Percentiles rank a stretch among this genome's conserved stretches.
Conservation (phyloP, 2,113 vertebrate genomes). For the Otis tarda region DNA sequence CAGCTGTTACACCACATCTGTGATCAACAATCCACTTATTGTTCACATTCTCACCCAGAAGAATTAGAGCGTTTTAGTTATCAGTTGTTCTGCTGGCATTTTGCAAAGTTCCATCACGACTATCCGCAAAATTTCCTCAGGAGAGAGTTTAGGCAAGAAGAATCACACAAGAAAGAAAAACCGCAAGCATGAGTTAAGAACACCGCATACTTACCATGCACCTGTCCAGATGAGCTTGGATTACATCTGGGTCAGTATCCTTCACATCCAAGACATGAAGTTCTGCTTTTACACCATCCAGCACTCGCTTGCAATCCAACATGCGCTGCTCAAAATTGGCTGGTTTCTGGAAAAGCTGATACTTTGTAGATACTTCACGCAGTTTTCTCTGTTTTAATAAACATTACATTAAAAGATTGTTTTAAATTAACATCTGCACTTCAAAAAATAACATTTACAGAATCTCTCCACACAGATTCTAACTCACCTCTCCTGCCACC, state of each 20-base stretch:
- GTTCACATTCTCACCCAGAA: neutral
- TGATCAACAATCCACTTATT: neutral
- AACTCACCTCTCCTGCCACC: neutral
- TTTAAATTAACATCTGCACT: neutral
- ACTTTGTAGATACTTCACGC: conserved; percentile 94
- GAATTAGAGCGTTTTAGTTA: neutral
- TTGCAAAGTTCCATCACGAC: neutral
- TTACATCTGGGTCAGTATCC: conserved; percentile 86
- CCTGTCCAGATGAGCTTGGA: conserved; percentile 86
- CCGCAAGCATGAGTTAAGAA: neutral
- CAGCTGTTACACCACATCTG: neutral
- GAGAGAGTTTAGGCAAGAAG: neutral
- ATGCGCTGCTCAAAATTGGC: conserved; percentile 98
- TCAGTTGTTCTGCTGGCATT: neutral
- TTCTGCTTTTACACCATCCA: conserved; percentile 89
- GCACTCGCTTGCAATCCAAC: conserved; percentile 90
- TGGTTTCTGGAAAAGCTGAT: conserved; percentile 97
- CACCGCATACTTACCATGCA: conserved; percentile 85
- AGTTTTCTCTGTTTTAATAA: conserved; percentile 86
- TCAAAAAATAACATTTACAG: neutral
- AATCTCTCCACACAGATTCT: neutral
- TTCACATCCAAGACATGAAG: conserved; percentile 87
- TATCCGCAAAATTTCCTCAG: neutral
- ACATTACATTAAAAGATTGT: neutral
- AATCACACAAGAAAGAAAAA: neutral